These are phyloP conservation scores for Glossosoma conforme DNA, from an alignment of 1,140 invertebrate genomes.

Conservation along the genomic window DNA sequence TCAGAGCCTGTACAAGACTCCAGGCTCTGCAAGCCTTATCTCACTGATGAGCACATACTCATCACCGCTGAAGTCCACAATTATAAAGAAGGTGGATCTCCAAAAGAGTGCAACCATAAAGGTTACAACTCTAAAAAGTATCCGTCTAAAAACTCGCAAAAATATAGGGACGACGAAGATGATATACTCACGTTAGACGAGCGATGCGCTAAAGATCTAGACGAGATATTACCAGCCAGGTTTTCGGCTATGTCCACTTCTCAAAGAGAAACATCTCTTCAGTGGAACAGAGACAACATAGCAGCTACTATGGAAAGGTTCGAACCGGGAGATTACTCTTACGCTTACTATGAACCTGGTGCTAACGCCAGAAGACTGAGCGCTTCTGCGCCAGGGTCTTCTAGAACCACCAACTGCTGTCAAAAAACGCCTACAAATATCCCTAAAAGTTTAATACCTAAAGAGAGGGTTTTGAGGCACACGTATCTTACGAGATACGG, in stretches of 20 bases:
- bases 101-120: slow-evolving; percentile 33
- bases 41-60: slow-evolving; percentile 43
- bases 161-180: slow-evolving; percentile 40
- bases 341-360: slow-evolving; percentile 71
- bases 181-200: slow-evolving; percentile 48
- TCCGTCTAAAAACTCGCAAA: slow-evolving; percentile 37
- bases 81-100: slow-evolving; percentile 48
- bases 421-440: slow-evolving; percentile 37
- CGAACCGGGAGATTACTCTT: slow-evolving; percentile 65
- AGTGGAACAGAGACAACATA: slow-evolving; percentile 55
- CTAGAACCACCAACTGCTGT: slow-evolving; percentile 40
- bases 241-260: slow-evolving; percentile 47
- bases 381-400: slow-evolving; percentile 55
- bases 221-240: slow-evolving; percentile 49
- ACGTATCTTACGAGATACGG: slow-evolving; percentile 74
- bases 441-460: slow-evolving; percentile 38
- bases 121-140: slow-evolving; percentile 27
- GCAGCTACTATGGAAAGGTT: slow-evolving; percentile 58
- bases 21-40: slow-evolving; percentile 23
- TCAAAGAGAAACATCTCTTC: slow-evolving; percentile 39
- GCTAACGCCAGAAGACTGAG: slow-evolving; percentile 52
- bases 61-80: slow-evolving; percentile 50
- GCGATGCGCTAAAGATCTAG: slow-evolving; percentile 46
- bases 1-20: slow-evolving; percentile 40
- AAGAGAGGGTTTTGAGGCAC: slow-evolving; percentile 49